Base-by-base conservation (phyloP, 2,797 vertebrate species). In the Sandelia bainsii region DNA sequence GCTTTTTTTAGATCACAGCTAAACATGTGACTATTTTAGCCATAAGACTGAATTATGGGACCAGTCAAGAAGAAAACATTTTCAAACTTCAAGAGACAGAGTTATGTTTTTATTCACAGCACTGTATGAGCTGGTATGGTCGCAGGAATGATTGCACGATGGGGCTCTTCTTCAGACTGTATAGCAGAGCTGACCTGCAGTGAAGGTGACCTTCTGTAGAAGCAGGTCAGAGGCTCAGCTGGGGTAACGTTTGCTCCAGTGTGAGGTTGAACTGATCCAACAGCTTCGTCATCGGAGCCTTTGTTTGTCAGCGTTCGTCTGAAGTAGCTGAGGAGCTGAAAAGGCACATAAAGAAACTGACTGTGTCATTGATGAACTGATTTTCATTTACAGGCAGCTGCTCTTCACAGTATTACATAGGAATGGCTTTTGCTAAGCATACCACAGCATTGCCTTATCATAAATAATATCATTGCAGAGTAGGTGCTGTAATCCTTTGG, bases 381-480 rank as follows among this genome's bases (percentile, higher is more conserved):
- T 54, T 54, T 62, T 57, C 10, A 52, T 79, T 73, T 72, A 51
- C 58, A 60, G 81, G 79, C 83, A 84, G 83, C 87, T 84, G 71
- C 77, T 81, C 49, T 17, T 75, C 78, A 63, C 60, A 77, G 59
- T 72, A 69, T 75, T 65, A 73, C 58, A 42, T 13, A 71, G 63
- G 20, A 75, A 79, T 51, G 60, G 72, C 81, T 88, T 80, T 67
- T 58, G 59, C 69, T 74, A 22, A 66, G 59, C 61, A 74, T 75
- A 75, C 32, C 73, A 53, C 69, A 57, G 34, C 40, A 60, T 59
- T 71, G 79, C 79, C 75, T 81, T 77, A 56, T 58, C 25, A 65
- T 66, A 54, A 39, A 8, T 57, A n/a, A 52, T 58, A 44, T 44
- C 50, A 1, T 58, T 60, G 45, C 32, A 3, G 13, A 42, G 16